Conservation (phyloP, 2,113 vertebrate genomes). For the Tiliqua scincoides region DNA sequence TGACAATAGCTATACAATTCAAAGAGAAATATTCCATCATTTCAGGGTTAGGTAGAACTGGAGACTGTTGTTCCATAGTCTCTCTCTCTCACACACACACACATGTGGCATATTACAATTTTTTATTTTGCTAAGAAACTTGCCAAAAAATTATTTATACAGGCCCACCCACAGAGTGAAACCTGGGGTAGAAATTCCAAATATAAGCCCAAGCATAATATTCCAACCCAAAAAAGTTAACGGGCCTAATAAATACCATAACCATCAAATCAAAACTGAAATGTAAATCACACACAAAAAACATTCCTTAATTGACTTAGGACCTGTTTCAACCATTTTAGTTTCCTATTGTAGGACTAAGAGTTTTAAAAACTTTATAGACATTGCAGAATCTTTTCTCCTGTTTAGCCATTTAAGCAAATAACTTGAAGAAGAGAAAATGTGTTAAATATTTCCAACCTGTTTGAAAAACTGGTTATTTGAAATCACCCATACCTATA, state of each 20-base stretch:
- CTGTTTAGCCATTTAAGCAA: slow-evolving; percentile 11
- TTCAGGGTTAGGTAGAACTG: not conserved
- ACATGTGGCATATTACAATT: too few species aligned
- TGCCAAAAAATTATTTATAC: not conserved
- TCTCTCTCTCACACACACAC: too few species aligned
- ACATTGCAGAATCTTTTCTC: slow-evolving; percentile 6
- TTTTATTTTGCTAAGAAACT: not conserved
- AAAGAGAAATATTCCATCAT: not conserved
- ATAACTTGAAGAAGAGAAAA: too few species aligned
- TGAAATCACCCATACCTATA: slow-evolving; percentile 22
- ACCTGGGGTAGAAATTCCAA: not conserved
- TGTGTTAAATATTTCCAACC: too few species aligned
- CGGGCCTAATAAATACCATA: slow-evolving; percentile 7
- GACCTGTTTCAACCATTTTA: not conserved
- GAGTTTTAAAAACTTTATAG: not conserved
- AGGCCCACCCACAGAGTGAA: not conserved
- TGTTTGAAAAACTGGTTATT: slow-evolving; percentile 20
- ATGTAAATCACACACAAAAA: not conserved
- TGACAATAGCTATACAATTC: not conserved
- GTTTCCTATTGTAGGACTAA: not conserved
- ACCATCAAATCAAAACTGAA: not conserved
- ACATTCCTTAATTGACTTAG: not conserved
- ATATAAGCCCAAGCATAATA: not conserved
- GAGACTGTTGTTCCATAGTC: too few species aligned
- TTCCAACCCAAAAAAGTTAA: not conserved